Evolutionary conservation across 2,113 vertebrate species (phyloP).

Genomic region (Tetrao urogallus): DNA sequence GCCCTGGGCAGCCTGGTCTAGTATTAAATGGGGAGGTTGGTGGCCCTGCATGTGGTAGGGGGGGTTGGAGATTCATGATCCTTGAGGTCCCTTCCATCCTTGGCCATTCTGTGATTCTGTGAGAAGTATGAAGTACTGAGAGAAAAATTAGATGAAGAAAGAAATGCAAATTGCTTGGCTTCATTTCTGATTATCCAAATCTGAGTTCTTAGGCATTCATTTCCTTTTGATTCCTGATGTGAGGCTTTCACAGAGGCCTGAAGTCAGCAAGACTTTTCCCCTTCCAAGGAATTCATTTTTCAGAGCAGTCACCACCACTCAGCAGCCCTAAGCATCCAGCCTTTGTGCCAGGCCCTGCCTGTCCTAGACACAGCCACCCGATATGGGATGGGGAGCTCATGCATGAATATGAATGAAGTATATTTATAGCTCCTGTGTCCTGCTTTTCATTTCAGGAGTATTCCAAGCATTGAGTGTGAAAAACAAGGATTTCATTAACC

Average conservation of each 20-base stretch:
- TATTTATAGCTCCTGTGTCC: not conserved
- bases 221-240: not conserved
- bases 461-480: slow-evolving; percentile 71
- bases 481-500: slow-evolving; percentile 71
- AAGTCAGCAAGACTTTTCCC: not conserved
- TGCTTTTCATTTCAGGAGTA: slow-evolving; percentile 70
- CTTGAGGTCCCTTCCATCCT: too few species aligned
- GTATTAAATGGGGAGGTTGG: too few species aligned
- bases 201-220: not conserved
- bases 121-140: not conserved
- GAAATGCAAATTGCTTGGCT: not conserved
- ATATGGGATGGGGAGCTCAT: not conserved
- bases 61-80: too few species aligned
- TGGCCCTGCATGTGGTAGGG: too few species aligned
- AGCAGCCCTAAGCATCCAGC: not conserved
- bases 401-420: not conserved
- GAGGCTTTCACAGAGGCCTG: not conserved
- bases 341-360: not conserved
- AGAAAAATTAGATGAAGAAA: not conserved
- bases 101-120: too few species aligned
- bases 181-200: not conserved
- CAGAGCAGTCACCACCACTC: not conserved
- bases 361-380: not conserved
- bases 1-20: too few species aligned
- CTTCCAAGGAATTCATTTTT: not conserved